Evolutionary conservation across 2,888 invertebrate genomes (phyloP), one percentile per base, ranked within the genome.

Genomic region (Eristalinus sepulchralis): DNA sequence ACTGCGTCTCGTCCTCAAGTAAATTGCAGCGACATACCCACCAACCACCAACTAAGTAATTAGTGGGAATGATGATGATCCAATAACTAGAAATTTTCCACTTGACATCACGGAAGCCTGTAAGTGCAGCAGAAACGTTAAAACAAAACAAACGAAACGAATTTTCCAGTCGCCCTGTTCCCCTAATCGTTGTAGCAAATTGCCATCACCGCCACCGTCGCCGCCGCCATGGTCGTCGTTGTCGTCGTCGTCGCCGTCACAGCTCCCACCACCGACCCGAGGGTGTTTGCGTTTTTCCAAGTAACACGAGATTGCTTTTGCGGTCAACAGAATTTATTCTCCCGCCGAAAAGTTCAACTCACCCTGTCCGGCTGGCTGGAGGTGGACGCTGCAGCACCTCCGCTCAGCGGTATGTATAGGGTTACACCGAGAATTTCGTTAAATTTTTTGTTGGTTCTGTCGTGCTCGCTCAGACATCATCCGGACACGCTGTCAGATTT

Each of bases 21-120:
- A 55, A 64, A 39, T 73, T 68, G 33, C 24, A 53, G 79, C 63
- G 63, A 72, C 72, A 63, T 47, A 31, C 47, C 76, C 57, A 78
- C 57, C 67, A 72, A 72, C 76, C 57, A 78, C 57, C 67, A 72
- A 72, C 66, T 82, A 85, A 73, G 83, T 86, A 86, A 83, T 86
- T 82, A 86, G 75, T 83, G 86, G 67, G 83, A 83, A 86, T 86
- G 83, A 86, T 86, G 86, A 86, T 86, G 86, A 86, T 86, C 86
- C 86, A 86, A 86, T 86, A 86, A 86, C 86, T 86, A 83, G 85
- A 86, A 88, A 90, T 91, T 90, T 91, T 90, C 91, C 91, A 91
- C 91, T 90, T 90, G 90, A 90, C 91, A 90, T 90, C 88, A 89
- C 79, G 75, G 89, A 90, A 90, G 89, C 89, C 89, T 24, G 77